Evolutionary conservation across 2,797 vertebrate genomes (phyloP).

Genomic region (Danio jaintianensis): DNA sequence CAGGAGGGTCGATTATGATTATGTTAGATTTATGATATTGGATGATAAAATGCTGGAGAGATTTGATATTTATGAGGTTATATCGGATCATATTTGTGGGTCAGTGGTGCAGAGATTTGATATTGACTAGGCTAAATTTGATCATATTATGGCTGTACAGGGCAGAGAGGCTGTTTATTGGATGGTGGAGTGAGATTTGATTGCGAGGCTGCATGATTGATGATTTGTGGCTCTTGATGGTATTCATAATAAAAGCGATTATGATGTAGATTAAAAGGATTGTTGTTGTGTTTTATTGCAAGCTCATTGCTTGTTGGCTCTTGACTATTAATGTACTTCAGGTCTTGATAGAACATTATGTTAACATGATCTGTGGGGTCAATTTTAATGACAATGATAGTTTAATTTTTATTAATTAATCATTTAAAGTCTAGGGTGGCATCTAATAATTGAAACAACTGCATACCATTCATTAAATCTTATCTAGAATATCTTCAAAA

Average conservation of each 20-base stretch:
- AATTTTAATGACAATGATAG: too few relatives aligned
- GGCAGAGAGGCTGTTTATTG: constrained; percentile 19
- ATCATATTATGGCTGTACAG: constrained; percentile 30
- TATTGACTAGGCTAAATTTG: constrained; percentile 22
- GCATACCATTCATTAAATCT: too few relatives aligned
- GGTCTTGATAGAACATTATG: background rate
- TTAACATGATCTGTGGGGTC: too few relatives aligned
- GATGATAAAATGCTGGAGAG: constrained; percentile 36
- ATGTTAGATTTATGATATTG: constrained; percentile 36
- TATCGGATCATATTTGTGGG: constrained; percentile 33
- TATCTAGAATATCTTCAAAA: too few relatives aligned
- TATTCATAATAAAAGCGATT: constrained; percentile 6
- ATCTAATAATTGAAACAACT: too few relatives aligned
- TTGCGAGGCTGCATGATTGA: constrained; percentile 5
- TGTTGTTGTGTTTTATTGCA: background rate
- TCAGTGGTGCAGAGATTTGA: constrained; percentile 35
- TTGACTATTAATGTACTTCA: background rate
- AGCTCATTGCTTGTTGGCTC: background rate
- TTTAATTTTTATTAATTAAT: too few relatives aligned
- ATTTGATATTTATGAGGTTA: constrained; percentile 39
- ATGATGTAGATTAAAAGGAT: constrained; percentile 5
- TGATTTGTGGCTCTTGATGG: background rate
- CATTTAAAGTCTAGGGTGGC: too few relatives aligned
- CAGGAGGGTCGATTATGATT: constrained; percentile 25
- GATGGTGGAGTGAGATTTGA: constrained; percentile 13